Conservation (phyloP, 1,140 invertebrate genomes). For the Liolophura sinensis region DNA sequence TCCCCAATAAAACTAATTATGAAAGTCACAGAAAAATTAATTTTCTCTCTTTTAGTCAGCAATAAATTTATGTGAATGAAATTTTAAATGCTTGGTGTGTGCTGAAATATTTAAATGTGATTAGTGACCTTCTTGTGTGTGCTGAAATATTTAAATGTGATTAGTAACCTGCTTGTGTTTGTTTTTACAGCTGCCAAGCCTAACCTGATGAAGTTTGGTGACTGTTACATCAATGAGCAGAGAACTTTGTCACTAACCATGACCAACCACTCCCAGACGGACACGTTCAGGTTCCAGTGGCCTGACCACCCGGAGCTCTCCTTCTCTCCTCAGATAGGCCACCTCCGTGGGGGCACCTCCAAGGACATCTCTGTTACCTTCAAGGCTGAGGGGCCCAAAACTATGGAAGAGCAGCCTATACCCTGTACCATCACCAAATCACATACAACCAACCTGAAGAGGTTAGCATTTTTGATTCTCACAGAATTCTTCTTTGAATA, state of each 20-base stretch:
- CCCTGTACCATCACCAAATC: constrained; percentile 50
- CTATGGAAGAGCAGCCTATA: constrained; percentile 37
- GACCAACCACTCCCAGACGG: constrained; percentile 54
- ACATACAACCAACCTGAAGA: constrained; percentile 54
- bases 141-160: too few species aligned
- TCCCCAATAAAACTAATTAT: too few species aligned
- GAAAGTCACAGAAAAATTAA: too few species aligned
- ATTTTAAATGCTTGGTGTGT: too few species aligned
- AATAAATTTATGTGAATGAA: too few species aligned
- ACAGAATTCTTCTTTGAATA: too few species aligned
- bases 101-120: too few species aligned
- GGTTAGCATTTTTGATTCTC: constrained; percentile 21
- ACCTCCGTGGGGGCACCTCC: constrained; percentile 46
- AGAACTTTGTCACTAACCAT: constrained; percentile 51
- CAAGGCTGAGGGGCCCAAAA: constrained; percentile 42
- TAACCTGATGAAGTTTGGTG: constrained; percentile 57
- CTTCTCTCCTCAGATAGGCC: constrained; percentile 52
- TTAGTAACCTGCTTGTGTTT: constrained; percentile 7
- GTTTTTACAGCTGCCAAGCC: constrained; percentile 51
- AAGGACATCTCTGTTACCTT: constrained; percentile 58
- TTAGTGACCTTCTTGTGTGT: too few species aligned
- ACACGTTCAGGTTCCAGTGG: constrained; percentile 53
- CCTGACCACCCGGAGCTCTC: constrained; percentile 46
- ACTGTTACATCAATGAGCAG: constrained; percentile 53
- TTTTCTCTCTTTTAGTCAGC: too few species aligned